A percentile compares a stretch with the other conserved stretches of the same genome.
Conservation (phyloP, 2,797 vertebrate species). For the Hydrolagus colliei region DNA sequence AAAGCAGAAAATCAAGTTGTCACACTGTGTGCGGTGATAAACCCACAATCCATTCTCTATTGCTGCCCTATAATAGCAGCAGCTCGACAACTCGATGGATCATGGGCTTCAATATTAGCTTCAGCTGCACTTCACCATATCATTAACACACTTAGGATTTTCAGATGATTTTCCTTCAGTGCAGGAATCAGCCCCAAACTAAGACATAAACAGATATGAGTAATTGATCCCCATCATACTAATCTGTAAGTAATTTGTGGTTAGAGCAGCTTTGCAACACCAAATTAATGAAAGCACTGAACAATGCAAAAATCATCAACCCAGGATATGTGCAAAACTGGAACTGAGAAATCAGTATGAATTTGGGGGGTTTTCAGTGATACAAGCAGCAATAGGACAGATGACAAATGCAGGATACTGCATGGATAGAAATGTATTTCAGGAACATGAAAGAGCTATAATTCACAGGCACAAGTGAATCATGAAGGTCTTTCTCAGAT, state of each 20-base stretch:
- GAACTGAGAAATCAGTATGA: slow-evolving; percentile 15
- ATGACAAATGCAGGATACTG: not conserved
- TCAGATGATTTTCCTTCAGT: slow-evolving; percentile 7
- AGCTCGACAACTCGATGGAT: slow-evolving; percentile 71
- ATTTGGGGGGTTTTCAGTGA: not conserved
- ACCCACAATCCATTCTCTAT: slow-evolving; percentile 69
- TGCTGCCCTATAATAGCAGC: slow-evolving; percentile 78
- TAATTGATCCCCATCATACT: slow-evolving; percentile 1
- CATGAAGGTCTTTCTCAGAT: not conserved
- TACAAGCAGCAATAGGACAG: not conserved
- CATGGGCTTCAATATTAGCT: slow-evolving; percentile 62
- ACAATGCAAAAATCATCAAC: not conserved
- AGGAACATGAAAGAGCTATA: not conserved
- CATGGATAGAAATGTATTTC: not conserved
- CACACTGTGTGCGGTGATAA: slow-evolving; percentile 69
- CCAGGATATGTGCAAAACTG: not conserved
- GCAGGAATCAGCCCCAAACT: not conserved
- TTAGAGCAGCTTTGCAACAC: not conserved
- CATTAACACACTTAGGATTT: slow-evolving; percentile 46
- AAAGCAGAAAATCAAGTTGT: slow-evolving; percentile 91
- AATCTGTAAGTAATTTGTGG: not conserved
- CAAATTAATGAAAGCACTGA: slow-evolving; percentile 28
- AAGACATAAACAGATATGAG: not conserved
- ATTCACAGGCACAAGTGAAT: not conserved
- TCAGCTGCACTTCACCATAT: slow-evolving; percentile 60